Conservation (phyloP, 2,113 vertebrate genomes). For the Catharus fuscescens region DNA sequence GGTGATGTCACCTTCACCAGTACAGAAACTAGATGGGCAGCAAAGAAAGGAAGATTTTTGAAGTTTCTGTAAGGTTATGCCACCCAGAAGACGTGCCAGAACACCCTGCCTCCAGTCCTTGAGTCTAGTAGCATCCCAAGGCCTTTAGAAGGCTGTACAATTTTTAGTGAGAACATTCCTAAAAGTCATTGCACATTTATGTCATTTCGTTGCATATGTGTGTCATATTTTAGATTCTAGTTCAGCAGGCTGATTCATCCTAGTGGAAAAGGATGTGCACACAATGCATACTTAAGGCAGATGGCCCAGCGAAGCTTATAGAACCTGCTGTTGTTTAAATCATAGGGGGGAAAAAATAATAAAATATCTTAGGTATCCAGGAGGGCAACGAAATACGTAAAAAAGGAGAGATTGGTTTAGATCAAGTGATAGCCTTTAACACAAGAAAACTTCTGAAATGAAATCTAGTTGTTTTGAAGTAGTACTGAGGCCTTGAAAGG, state of each 20-base stretch:
- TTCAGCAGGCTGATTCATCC: constrained; percentile 26
- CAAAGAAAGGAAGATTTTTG: background rate
- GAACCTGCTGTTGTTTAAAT: background rate
- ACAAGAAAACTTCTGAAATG: background rate
- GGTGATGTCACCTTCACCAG: background rate
- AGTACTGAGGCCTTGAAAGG: background rate
- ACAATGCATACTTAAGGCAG: background rate
- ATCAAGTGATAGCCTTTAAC: background rate
- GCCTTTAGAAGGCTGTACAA: background rate
- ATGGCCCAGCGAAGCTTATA: background rate
- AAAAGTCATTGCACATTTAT: background rate
- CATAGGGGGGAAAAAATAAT: fast-evolving
- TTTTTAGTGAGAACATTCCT: background rate
- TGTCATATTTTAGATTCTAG: background rate
- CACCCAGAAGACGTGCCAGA: background rate
- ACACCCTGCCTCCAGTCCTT: background rate
- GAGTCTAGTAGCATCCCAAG: background rate
- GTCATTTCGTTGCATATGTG: background rate
- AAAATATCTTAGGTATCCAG: background rate
- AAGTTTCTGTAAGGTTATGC: background rate
- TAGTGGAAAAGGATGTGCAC: background rate
- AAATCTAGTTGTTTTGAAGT: background rate
- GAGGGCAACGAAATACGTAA: background rate
- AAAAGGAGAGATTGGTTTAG: background rate
- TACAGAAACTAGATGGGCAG: background rate